phyloP scores from a whole-genome alignment of 2,888 invertebrate genomes.

The Cataglyphis livida region DNA sequence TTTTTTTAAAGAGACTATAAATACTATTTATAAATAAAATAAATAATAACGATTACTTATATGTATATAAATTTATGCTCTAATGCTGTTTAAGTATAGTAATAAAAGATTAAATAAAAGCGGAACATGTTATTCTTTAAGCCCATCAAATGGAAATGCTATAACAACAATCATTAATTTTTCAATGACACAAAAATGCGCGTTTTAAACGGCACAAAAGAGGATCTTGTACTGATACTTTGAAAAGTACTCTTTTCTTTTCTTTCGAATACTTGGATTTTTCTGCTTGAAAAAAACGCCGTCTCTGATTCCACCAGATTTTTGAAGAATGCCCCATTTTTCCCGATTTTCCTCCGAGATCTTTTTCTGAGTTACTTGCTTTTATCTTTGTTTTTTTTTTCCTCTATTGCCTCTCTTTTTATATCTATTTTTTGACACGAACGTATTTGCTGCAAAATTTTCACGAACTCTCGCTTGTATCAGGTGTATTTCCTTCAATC shows the following conservation, averaged over 20 bases:
- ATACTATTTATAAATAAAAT: background rate
- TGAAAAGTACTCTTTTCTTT: background rate
- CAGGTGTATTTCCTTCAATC: conserved; percentile 78
- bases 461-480: conserved; percentile 24
- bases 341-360: background rate
- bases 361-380: background rate
- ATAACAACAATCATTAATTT: conserved; percentile 7
- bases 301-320: background rate
- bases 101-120: background rate
- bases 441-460: background rate
- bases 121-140: background rate
- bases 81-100: no score
- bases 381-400: background rate
- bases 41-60: background rate
- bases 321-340: conserved; percentile 1
- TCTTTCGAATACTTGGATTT: conserved; percentile 16
- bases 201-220: background rate
- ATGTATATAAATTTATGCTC: background rate
- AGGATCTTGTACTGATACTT: background rate
- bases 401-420: conserved; percentile 3
- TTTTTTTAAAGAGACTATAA: background rate
- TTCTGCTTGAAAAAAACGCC: conserved; percentile 24
- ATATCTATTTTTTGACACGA: conserved; percentile 22
- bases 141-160: background rate
- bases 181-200: conserved; percentile 1